Base-by-base conservation (phyloP, 2,113 vertebrate genomes). In the Tamias sibiricus region DNA sequence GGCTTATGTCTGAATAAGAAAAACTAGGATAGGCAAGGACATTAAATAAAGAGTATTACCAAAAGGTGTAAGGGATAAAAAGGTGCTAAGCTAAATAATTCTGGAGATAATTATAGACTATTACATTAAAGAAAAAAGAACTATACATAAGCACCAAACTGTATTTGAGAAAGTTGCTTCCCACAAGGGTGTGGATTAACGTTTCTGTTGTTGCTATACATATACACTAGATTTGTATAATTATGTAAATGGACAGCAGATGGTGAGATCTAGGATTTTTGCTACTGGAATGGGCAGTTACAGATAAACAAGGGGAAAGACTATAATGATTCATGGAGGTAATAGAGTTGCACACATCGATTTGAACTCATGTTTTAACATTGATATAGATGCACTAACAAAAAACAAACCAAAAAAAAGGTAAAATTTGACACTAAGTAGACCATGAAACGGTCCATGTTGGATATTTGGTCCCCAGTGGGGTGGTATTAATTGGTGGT, bases 221-320 rank as follows among this genome's bases (percentile, higher is more conserved):
- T 66, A 37, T 59, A 54, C 62, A 64, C 4, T 88, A 69, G 44
- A 84, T 91, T 0, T 81, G 44, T 90, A 94, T 49, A 83, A 74
- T 71, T 62, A 79, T 75, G 47, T 75, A 84, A 94, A 84, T 37
- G 17, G 22, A 83, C 87, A 86, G 37, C 26, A 81, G 26, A 84
- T 32, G 44, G 14, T 87, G 28, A 32, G 64, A 74, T 68, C 20
- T 35, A 82, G 12, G 37, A 22, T 77, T 85, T 81, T 96, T 54
- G 22, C 13, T 91, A 13, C 44, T 88, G 17, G 8, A 95, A 52
- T 84, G 47, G 11, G 10, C 76, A 2, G 12, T 80, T 80, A 92
- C 9, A 85, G 64, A 84, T 68, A 87, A 96, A 22, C 28, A 92
- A 87, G 22, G 44, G 47, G 44, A 91, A 17, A 95, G 19, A 72